Evolutionary conservation across 1,140 invertebrate genomes (phyloP), one percentile per base, ranked within the genome.

Genomic region (Orchesella cincta): DNA sequence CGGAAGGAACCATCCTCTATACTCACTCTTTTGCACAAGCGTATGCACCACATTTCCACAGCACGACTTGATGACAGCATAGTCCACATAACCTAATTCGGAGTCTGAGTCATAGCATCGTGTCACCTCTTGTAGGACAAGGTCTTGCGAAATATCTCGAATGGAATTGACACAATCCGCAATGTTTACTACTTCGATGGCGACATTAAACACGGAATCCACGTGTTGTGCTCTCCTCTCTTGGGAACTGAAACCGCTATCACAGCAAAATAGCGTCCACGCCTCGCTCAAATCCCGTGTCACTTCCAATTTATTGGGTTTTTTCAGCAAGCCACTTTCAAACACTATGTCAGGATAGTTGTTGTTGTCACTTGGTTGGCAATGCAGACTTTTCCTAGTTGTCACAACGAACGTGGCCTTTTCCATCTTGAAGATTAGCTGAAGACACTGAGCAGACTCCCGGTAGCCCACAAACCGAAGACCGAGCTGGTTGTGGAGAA

Each of bases 31-130:
- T 76, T 88, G 81, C 31, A 89, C 81, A 1, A 88, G 76, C 0
- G 88, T 88, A 75, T 89, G 88, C 14, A 86, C 82, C 12, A 88
- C 84, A 82, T 88, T 88, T 0, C 87, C 87, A 73, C 87, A 84
- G 79, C 85, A 86, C n/a, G 88, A 88, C 72, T 84, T 84, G 0
- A 88, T 83, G 12, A 86, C 83, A 2, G 87, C 85, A 76, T 85
- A 84, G 8, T 79, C 83, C 0, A 88, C 83, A 0, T 75, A 54
- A 20, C 87, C 87, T 54, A 79, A 29, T n/a, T 51, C n/a, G 2
- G 36, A 28, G 54, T 75, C 26, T 52, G 74, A 39, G 78, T 87
- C 85, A 16, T 64, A 75, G 26, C 86, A 71, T 34, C 70, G 81
- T 29, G 78, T 79, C 1, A 84, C 75, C 16, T 82, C 75, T 62